Percentiles rank a stretch among this genome's conserved stretches.
Evolutionary conservation across 1,140 invertebrate genomes (phyloP).

Genomic region (Medauroidea extradentata): DNA sequence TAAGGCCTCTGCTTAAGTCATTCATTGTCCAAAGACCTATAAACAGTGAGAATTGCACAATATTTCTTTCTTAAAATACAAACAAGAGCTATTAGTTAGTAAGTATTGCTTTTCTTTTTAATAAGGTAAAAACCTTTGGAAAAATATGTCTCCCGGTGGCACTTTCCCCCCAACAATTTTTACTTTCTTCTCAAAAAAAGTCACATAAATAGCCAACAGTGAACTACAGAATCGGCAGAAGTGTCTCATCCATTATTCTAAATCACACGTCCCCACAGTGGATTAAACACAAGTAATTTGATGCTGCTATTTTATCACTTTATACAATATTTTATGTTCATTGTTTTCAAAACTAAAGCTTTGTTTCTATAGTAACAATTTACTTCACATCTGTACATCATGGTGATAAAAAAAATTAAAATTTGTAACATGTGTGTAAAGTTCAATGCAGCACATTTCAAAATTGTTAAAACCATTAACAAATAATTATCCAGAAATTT

Average conservation of each 20-base stretch:
- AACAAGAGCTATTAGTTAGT: conserved; percentile 58
- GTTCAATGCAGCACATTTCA: no score
- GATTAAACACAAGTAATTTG: background rate
- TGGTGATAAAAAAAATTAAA: background rate
- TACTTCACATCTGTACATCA: background rate
- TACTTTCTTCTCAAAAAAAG: conserved; percentile 2
- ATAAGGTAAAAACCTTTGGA: conserved; percentile 53
- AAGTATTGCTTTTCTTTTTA: conserved; percentile 60
- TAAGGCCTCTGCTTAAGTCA: background rate
- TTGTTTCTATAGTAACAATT: background rate
- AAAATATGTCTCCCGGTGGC: conserved; percentile 53
- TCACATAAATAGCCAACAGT: conserved; percentile 7
- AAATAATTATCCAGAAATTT: no score
- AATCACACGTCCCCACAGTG: background rate
- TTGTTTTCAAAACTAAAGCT: background rate
- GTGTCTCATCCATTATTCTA: background rate
- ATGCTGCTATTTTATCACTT: background rate
- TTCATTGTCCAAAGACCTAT: background rate
- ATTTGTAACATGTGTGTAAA: no score
- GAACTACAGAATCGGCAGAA: background rate
- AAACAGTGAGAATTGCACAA: conserved; percentile 13
- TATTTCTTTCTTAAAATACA: conserved; percentile 15
- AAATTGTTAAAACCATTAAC: no score
- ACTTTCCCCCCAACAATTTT: background rate
- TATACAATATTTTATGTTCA: background rate